Conservation (phyloP, 2,113 vertebrate genomes). For the Brachionichthys hirsutus region DNA sequence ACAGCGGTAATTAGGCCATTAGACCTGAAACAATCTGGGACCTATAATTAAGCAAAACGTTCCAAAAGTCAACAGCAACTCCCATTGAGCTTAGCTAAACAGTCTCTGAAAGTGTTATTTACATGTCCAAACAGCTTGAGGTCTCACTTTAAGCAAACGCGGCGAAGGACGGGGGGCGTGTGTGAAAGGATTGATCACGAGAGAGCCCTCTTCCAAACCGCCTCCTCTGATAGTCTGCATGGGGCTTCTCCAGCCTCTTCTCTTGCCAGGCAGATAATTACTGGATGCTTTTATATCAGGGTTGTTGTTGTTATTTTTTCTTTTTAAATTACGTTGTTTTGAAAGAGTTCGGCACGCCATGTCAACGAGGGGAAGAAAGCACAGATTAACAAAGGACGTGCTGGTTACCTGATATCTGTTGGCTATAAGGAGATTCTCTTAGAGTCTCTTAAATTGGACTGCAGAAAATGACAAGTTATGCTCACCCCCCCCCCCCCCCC, state of each 20-base stretch:
- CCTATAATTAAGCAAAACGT: slow-evolving; percentile 80
- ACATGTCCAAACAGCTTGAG: slow-evolving; percentile 79
- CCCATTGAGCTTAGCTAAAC: slow-evolving; percentile 73
- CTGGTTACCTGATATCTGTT: too few relatives aligned
- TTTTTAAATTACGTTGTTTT: too few relatives aligned
- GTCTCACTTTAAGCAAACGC: slow-evolving; percentile 59
- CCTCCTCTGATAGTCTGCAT: slow-evolving; percentile 5
- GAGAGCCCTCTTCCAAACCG: slow-evolving; percentile 23
- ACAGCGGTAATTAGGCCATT: slow-evolving; percentile 79
- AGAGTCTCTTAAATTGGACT: too few relatives aligned
- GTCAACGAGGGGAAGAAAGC: too few relatives aligned
- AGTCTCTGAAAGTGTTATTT: slow-evolving; percentile 75
- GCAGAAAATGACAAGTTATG: too few relatives aligned
- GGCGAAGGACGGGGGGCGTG: slow-evolving; percentile 42
- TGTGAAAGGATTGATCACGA: slow-evolving; percentile 48
- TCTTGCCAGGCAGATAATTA: neutral
- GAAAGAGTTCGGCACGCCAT: too few relatives aligned
- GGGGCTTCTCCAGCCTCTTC: slow-evolving; percentile 3
- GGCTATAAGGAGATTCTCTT: too few relatives aligned
- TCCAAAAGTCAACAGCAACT: slow-evolving; percentile 78
- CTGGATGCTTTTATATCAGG: too few relatives aligned
- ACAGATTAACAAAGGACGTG: too few relatives aligned
- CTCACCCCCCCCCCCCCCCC: too few relatives aligned
- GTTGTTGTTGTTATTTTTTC: too few relatives aligned
- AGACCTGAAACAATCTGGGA: slow-evolving; percentile 78